Percentiles rank a stretch among this genome's conserved stretches.
Evolutionary conservation across 2,888 invertebrate species (phyloP).

Genomic region (Melolontha melolontha): DNA sequence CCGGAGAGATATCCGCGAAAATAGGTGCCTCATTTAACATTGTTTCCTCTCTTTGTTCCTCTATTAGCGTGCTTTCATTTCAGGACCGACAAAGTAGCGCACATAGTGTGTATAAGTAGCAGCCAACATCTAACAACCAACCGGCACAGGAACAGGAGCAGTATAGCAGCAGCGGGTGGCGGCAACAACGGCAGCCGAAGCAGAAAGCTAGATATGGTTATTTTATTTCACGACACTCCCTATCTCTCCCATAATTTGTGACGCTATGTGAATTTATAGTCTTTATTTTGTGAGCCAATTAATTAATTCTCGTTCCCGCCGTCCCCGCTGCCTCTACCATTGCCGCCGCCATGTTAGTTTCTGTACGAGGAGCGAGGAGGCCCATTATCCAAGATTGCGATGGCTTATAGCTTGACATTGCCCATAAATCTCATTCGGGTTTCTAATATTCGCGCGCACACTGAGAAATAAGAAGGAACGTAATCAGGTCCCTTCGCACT

Average conservation of each 20-base stretch:
- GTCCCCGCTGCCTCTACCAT: slow-evolving; percentile 60
- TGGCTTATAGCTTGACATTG: slow-evolving; percentile 65
- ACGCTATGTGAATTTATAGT: slow-evolving; percentile 67
- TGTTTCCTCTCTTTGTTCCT: slow-evolving; percentile 24
- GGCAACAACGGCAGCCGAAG: neutral
- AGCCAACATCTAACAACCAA: neutral
- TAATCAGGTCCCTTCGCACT: too few relatives aligned
- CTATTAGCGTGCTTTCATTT: slow-evolving; percentile 44
- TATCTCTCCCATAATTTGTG: slow-evolving; percentile 67
- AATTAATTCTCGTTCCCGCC: slow-evolving; percentile 66
- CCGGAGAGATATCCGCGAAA: slow-evolving; percentile 42
- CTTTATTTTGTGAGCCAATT: slow-evolving; percentile 68
- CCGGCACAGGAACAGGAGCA: too few relatives aligned
- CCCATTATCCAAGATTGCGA: slow-evolving; percentile 66
- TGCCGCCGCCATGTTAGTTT: slow-evolving; percentile 32
- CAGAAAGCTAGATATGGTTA: slow-evolving; percentile 64
- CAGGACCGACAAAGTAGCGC: neutral
- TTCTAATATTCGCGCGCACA: slow-evolving; percentile 61
- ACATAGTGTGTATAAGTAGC: slow-evolving; percentile 15
- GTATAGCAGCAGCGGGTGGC: neutral
- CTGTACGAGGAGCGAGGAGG: slow-evolving; percentile 56
- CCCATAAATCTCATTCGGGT: slow-evolving; percentile 64
- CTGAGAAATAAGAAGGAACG: too few relatives aligned
- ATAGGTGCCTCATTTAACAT: slow-evolving; percentile 43
- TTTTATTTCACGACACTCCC: slow-evolving; percentile 67